These are phyloP conservation scores for Bos javanicus DNA, from an alignment of 2,113 vertebrate species.

Conservation along the genomic window DNA sequence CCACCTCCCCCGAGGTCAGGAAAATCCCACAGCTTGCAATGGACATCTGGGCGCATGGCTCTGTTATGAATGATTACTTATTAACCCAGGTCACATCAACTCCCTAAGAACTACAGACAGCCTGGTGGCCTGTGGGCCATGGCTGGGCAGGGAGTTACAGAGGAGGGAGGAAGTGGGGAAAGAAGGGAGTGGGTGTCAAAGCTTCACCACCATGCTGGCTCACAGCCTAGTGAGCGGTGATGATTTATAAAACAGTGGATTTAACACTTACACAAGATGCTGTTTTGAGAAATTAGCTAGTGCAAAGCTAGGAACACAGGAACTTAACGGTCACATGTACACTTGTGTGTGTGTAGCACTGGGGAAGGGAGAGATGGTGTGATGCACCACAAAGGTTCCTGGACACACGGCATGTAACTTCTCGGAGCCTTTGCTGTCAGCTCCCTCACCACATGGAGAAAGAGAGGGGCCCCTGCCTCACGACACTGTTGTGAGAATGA, in stretches of 20 bases:
- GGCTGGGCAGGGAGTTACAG: neutral
- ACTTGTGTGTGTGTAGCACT: neutral
- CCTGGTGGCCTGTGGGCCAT: neutral
- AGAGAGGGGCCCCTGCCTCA: neutral
- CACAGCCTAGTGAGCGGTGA: neutral
- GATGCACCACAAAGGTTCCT: neutral
- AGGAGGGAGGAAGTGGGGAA: neutral
- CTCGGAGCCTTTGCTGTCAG: neutral
- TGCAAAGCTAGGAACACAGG: neutral
- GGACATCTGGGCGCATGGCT: neutral
- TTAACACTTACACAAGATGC: neutral
- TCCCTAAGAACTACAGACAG: constrained; percentile 20
- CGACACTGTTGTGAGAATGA: neutral
- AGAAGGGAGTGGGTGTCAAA: neutral
- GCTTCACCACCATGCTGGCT: neutral
- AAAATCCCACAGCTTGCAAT: neutral
- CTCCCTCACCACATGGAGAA: neutral
- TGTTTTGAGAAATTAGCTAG: neutral
- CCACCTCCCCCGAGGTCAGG: neutral
- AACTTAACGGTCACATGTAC: neutral
- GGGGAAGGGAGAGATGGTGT: neutral
- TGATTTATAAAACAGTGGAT: neutral
- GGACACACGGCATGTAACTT: neutral
- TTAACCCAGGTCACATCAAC: neutral
- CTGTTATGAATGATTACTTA: constrained; percentile 32